Percentiles rank a stretch among this genome's conserved stretches.
These are phyloP conservation scores for Apoderus coryli DNA, from an alignment of 2,888 invertebrate genomes.

Conservation along the genomic window DNA sequence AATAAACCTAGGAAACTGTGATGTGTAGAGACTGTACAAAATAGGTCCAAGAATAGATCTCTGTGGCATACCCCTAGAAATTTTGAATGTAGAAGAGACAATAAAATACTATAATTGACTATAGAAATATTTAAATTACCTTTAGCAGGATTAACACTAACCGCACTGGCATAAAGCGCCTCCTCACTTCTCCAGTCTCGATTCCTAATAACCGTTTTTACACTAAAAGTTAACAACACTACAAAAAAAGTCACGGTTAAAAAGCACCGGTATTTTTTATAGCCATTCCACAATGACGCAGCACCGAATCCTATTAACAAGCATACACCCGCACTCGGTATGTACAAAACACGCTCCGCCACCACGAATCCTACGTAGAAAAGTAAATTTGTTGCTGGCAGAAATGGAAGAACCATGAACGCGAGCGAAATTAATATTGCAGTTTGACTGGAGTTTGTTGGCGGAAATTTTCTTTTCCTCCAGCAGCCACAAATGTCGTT, in stretches of 20 bases:
- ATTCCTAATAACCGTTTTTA: slow-evolving; percentile 69
- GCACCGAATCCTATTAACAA: slow-evolving; percentile 69
- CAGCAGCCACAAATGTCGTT: slow-evolving; percentile 35
- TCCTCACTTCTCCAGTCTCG: slow-evolving; percentile 89
- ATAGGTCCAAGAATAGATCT: too few relatives aligned
- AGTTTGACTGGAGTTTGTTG: slow-evolving; percentile 8
- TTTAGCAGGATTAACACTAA: slow-evolving; percentile 93
- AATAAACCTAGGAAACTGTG: too few relatives aligned
- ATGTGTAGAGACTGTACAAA: too few relatives aligned
- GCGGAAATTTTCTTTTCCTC: slow-evolving; percentile 6
- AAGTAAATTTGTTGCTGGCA: slow-evolving; percentile 91
- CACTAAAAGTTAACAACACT: slow-evolving; percentile 53
- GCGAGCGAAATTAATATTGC: slow-evolving; percentile 42
- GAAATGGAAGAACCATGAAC: slow-evolving; percentile 79
- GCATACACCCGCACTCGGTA: slow-evolving; percentile 93
- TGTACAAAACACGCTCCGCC: slow-evolving; percentile 88
- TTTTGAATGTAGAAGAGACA: too few relatives aligned
- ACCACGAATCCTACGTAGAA: slow-evolving; percentile 98
- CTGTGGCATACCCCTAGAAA: too few relatives aligned
- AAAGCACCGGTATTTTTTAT: slow-evolving; percentile 25
- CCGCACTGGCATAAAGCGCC: slow-evolving; percentile 78
- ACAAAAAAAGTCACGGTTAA: slow-evolving; percentile 37
- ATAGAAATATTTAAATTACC: slow-evolving; percentile 39
- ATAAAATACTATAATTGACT: neutral
- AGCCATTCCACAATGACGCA: slow-evolving; percentile 36